Base-by-base conservation (phyloP, 2,113 vertebrate species). In the Chloroceryle aenea region DNA sequence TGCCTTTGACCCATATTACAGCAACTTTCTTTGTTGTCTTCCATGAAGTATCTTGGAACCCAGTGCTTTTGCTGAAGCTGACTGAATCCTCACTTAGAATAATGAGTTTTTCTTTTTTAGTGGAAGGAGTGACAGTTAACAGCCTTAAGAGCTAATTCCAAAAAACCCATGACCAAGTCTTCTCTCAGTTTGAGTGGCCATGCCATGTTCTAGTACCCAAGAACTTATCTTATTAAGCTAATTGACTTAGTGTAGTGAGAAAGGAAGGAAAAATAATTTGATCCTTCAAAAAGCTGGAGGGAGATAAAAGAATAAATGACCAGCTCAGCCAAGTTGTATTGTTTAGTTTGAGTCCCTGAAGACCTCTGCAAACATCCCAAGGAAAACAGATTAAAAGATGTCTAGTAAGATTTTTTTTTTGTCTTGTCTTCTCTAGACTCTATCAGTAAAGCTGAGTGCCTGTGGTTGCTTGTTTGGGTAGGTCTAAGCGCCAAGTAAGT, bases 321-420 rank as follows among this genome's bases (percentile, higher is more conserved):
- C 42, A 72, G 52, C 85, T 91, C 26, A 43, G 77, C 61, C 40
- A 85, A 87, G 74, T 42, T 43, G 42, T 25, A 6, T 84, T 95
- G 69, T 94, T 97, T 85, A 59, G 38, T 91, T 89, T 85, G 87
- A 78, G 74, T 93, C 81, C 69, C 93, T 71, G 64, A 85, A 85
- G 87, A 71, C 61, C 21, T 85, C 64, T 94, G 42, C 34, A 42
- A 21, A 56, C 76, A 66, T 85, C 53, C 55, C 36, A 40, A 87
- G 75, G 75, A 87, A 34, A 52, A 68, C 45, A 73, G 59, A 75
- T 69, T 56, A 79, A 69, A 90, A 94, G 74, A 76, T 85, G 66
- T 10, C 47, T 75, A 9, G 32, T 71, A 53, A 91, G 85, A 76
- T 61, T 85, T 89, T 38, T 56, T 12, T 2, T 62, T 11, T 73